Evolutionary conservation across 2,797 vertebrate species (phyloP), one percentile per base, ranked within the genome.

Genomic region (Lophius americanus): DNA sequence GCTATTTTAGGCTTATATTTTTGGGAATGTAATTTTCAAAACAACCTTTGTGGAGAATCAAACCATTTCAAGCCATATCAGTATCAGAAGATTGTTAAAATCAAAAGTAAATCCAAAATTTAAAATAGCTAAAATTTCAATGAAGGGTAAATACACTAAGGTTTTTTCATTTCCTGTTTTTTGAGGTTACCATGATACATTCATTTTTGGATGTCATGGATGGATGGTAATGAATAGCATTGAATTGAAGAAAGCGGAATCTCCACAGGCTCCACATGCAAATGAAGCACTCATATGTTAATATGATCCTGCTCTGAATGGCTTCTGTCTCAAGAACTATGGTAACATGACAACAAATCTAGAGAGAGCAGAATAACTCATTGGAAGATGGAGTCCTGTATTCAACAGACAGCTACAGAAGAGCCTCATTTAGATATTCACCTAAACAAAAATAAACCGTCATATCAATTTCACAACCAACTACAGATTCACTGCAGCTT

Each of bases 261-360:
- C 54, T 51, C 43, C 35, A 64, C 58, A 53, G 67, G 60, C 57
- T 63, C 14, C 9, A 51, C 57, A 88, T 86, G 80, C 70, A 86
- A 88, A 91, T 88, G 9, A 81, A 51, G 43, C 64, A 92, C 91
- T 90, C 63, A 88, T 65, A 85, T 91, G 89, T 57, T 88, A 92
- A 92, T 85, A 10, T 23, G 13, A 12, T 42, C 48, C 72, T 77
- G 68, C 59, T 72, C 56, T 79, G 53, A 78, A 78, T 68, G 64
- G 62, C 36, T 5, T 59, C 44, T n/a, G 54, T 64, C 64, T 69
- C 52, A 67, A 65, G 37, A 75, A 70, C 69, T 48, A 64, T 68
- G 65, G 55, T 46, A 65, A 72, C 61, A 50, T 57, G 13, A 63
- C 51, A 66, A 76, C 61, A 79, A 51, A 60, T 37, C 39, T 3